A percentile compares a stretch with the other conserved stretches of the same genome.
Conservation (phyloP, 2,113 vertebrate species). For the Thomomys bottae region DNA sequence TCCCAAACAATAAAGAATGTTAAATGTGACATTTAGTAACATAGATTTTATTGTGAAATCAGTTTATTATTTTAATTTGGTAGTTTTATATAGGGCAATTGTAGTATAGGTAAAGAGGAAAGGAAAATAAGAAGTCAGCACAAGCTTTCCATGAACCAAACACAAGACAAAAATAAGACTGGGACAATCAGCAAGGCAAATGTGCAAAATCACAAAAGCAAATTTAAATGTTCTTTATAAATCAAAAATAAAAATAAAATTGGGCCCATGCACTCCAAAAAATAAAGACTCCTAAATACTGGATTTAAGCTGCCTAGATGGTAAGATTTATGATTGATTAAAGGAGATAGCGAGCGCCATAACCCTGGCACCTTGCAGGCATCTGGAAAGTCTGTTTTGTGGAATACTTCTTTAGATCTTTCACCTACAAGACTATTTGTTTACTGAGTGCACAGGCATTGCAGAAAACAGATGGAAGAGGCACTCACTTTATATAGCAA, state of each 20-base stretch:
- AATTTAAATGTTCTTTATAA: background rate
- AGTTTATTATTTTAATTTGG: background rate
- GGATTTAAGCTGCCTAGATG: background rate
- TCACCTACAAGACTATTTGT: background rate
- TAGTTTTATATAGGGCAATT: background rate
- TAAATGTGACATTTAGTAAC: background rate
- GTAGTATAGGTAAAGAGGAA: background rate
- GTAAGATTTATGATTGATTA: background rate
- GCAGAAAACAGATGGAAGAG: constrained; percentile 50
- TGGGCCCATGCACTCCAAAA: constrained; percentile 11
- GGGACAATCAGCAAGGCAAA: background rate
- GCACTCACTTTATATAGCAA: background rate
- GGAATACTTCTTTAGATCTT: background rate
- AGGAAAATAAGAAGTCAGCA: background rate
- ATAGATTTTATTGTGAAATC: constrained; percentile 28
- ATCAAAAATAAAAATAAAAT: background rate
- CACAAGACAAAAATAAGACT: background rate
- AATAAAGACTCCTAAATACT: background rate
- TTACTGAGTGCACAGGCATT: background rate
- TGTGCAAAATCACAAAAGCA: background rate
- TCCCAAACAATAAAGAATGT: background rate
- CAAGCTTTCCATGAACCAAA: background rate
- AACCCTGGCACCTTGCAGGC: background rate
- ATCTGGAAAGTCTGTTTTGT: background rate
- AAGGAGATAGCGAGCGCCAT: background rate